These are phyloP conservation scores for Heliconius eleuchia DNA, from an alignment of 1,140 invertebrate species.

Conservation along the genomic window DNA sequence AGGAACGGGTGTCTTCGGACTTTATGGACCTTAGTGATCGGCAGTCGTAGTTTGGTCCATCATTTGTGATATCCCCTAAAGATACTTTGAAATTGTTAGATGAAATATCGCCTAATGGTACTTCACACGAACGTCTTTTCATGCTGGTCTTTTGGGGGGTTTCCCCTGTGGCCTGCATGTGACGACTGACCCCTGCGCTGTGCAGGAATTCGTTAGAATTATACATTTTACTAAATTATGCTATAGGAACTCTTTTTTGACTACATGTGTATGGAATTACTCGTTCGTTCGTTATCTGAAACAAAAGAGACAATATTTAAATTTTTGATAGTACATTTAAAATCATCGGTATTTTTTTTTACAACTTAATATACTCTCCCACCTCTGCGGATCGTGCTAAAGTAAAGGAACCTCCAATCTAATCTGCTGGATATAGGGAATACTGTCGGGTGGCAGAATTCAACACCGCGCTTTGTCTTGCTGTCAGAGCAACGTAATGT, in stretches of 20 bases:
- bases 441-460: too few relatives aligned
- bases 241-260: constrained; percentile 74
- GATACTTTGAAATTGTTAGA: constrained; percentile 75
- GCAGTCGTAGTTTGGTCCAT: constrained; percentile 64
- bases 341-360: too few relatives aligned
- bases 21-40: constrained; percentile 63
- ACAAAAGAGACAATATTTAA: constrained; percentile 52
- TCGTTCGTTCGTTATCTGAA: constrained; percentile 68
- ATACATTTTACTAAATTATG: constrained; percentile 69
- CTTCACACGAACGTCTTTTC: constrained; percentile 73
- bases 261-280: constrained; percentile 70
- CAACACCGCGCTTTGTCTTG: too few relatives aligned
- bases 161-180: constrained; percentile 75
- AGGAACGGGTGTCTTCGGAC: constrained; percentile 63
- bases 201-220: constrained; percentile 76
- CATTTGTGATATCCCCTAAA: constrained; percentile 64
- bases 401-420: too few relatives aligned
- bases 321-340: neutral
- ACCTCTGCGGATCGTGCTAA: too few relatives aligned
- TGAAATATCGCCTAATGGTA: constrained; percentile 72
- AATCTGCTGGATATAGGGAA: too few relatives aligned
- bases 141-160: constrained; percentile 73
- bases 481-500: too few relatives aligned
- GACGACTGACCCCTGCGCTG: constrained; percentile 72
- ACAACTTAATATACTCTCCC: too few relatives aligned